A percentile compares a stretch with the other conserved stretches of the same genome.
Conservation (phyloP, 2,888 invertebrate genomes). For the Ceramica pisi region DNA sequence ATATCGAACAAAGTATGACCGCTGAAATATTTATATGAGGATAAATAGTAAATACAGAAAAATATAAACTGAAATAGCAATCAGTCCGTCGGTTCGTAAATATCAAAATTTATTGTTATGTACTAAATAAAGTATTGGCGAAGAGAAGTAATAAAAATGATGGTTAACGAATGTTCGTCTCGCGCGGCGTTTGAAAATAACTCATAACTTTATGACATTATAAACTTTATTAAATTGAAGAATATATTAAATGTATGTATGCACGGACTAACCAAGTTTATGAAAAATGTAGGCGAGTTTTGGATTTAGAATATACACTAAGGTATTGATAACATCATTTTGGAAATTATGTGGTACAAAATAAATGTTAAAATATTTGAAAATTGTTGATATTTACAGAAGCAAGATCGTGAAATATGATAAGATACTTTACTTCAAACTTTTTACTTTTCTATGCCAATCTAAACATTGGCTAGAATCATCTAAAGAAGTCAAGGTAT, state of each 20-base stretch:
- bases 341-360: slow-evolving; percentile 47
- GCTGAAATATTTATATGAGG: slow-evolving; percentile 14
- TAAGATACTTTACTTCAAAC: slow-evolving; percentile 10
- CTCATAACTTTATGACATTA: slow-evolving; percentile 6
- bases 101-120: slow-evolving; percentile 40
- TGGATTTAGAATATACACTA: slow-evolving; percentile 16
- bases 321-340: slow-evolving; percentile 11
- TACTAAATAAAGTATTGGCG: slow-evolving; percentile 9
- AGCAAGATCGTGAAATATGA: slow-evolving; percentile 21
- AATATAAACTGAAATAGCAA: slow-evolving; percentile 22
- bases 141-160: slow-evolving; percentile 27
- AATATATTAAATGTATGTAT: slow-evolving; percentile 4
- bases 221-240: slow-evolving; percentile 18
- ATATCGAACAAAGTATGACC: slow-evolving; percentile 20
- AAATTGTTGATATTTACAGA: slow-evolving; percentile 6
- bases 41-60: slow-evolving; percentile 17
- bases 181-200: slow-evolving; percentile 9
- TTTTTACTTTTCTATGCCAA: slow-evolving; percentile 1
- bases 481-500: not conserved
- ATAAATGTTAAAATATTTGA: slow-evolving; percentile 39
- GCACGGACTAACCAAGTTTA: slow-evolving; percentile 10
- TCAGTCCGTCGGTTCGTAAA: slow-evolving; percentile 34
- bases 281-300: slow-evolving; percentile 6
- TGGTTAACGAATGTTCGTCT: slow-evolving; percentile 2
- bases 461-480: slow-evolving; percentile 5